These are phyloP conservation scores for Tiliqua scincoides DNA, from an alignment of 2,113 vertebrate genomes.

Conservation along the genomic window DNA sequence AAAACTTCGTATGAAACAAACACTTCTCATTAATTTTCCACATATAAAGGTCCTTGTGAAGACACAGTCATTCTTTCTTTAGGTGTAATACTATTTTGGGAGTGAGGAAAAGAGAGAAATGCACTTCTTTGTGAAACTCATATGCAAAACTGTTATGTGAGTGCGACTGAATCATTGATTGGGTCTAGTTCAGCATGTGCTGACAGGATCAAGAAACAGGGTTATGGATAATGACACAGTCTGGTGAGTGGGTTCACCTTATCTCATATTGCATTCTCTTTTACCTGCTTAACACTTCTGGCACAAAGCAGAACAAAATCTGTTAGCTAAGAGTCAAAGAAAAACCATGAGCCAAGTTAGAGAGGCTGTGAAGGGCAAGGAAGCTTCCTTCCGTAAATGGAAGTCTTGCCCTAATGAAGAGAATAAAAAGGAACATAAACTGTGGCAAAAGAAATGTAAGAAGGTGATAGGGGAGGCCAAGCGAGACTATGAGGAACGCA, in stretches of 20 bases:
- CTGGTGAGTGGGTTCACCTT: no score
- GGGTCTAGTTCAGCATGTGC: neutral
- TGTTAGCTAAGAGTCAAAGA: neutral
- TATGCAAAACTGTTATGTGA: neutral
- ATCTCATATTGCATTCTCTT: neutral
- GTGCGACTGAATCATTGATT: neutral
- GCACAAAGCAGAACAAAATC: neutral
- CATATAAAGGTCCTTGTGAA: neutral
- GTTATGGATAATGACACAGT: neutral
- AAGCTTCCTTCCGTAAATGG: no score
- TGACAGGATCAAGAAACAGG: neutral
- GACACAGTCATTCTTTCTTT: constrained; percentile 34
- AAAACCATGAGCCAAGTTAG: neutral
- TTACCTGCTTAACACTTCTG: neutral
- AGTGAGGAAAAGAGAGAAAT: constrained; percentile 11
- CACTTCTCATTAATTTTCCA: constrained; percentile 42
- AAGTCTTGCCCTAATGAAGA: no score
- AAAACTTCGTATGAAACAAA: constrained; percentile 29
- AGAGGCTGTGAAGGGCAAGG: no score
- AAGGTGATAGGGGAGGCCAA: no score
- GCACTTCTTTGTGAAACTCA: neutral
- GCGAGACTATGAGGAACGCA: no score
- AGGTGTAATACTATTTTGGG: constrained; percentile 26
- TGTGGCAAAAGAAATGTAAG: no score
- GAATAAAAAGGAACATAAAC: no score